A percentile compares a stretch with the other conserved stretches of the same genome.
Evolutionary conservation across 2,797 vertebrate species (phyloP).

Genomic region (Pogoniulus pusillus): DNA sequence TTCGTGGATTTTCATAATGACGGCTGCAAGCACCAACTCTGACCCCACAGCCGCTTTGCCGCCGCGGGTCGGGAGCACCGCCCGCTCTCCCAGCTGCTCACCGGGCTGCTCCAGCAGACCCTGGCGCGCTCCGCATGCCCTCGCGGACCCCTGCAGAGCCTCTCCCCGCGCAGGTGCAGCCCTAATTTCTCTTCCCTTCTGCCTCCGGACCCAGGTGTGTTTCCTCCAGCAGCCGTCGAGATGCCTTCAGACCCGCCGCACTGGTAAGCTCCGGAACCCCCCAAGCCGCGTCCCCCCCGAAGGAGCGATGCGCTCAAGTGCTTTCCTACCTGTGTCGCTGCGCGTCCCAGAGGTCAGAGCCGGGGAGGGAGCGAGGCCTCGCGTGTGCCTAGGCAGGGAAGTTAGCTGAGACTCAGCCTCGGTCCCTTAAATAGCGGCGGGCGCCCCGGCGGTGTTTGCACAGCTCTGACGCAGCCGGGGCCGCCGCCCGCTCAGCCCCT

Average conservation of each 20-base stretch:
- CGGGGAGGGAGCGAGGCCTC: neutral
- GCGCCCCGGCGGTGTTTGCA: neutral
- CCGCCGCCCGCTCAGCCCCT: neutral
- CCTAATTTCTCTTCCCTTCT: neutral
- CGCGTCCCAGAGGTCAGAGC: neutral
- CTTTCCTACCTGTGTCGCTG: slow-evolving; percentile 20
- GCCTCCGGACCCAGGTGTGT: too few species aligned
- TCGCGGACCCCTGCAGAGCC: neutral
- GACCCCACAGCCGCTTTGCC: too few species aligned
- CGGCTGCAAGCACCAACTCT: rapidly evolving
- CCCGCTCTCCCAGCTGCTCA: too few species aligned
- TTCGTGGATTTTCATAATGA: neutral
- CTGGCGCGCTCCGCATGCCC: neutral
- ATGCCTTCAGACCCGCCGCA: neutral
- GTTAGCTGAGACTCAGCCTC: neutral
- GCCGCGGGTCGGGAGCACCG: neutral
- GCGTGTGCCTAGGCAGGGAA: neutral
- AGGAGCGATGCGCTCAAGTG: neutral
- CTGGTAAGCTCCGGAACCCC: neutral
- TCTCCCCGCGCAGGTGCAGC: neutral
- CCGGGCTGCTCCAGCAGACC: neutral
- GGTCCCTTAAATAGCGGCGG: slow-evolving; percentile 42
- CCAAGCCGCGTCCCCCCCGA: neutral
- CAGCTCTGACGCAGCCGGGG: slow-evolving; percentile 43
- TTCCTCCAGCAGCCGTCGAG: neutral